Percentiles rank a stretch among this genome's conserved stretches.
Conservation (phyloP, 2,888 invertebrate genomes). For the Hetaerina titia region DNA sequence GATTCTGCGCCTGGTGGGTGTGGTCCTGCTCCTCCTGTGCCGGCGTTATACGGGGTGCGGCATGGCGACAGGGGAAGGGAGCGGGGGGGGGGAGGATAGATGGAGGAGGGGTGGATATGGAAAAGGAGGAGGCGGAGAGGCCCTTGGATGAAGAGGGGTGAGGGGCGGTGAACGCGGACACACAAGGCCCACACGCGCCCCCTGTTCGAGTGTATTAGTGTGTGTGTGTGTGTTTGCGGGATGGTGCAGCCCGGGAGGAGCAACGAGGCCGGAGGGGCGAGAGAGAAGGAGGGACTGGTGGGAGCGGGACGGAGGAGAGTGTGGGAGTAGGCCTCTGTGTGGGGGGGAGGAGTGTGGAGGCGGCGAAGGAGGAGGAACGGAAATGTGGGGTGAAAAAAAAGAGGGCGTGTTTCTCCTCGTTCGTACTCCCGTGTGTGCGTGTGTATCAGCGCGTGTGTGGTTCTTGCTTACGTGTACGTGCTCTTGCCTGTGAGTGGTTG, state of each 20-base stretch:
- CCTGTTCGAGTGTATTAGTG: background rate
- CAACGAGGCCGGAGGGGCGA: background rate
- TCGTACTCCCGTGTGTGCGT: background rate
- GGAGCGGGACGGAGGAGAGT: background rate
- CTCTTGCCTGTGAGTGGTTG: background rate
- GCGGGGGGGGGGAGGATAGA: background rate
- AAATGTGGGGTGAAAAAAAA: background rate
- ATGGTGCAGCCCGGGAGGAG: constrained; percentile 26
- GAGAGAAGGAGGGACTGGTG: background rate
- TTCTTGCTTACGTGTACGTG: too few relatives aligned
- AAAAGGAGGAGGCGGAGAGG: background rate
- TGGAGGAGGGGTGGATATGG: background rate
- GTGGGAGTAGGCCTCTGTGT: too few relatives aligned
- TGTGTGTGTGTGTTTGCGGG: background rate
- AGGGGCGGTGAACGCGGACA: background rate
- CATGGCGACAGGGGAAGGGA: constrained; percentile 29
- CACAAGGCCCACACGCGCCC: background rate
- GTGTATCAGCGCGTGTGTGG: background rate
- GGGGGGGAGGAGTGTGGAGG: background rate
- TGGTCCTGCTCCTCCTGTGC: constrained; percentile 25
- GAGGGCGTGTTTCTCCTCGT: background rate
- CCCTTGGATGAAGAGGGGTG: background rate
- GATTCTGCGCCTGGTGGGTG: constrained; percentile 59
- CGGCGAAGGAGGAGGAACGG: background rate
- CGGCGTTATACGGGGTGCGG: constrained; percentile 29